A percentile compares a stretch with the other conserved stretches of the same genome.
These are phyloP conservation scores for Micromussa lordhowensis DNA, from an alignment of 92 coral and sea anemone genomes.

Conservation along the genomic window DNA sequence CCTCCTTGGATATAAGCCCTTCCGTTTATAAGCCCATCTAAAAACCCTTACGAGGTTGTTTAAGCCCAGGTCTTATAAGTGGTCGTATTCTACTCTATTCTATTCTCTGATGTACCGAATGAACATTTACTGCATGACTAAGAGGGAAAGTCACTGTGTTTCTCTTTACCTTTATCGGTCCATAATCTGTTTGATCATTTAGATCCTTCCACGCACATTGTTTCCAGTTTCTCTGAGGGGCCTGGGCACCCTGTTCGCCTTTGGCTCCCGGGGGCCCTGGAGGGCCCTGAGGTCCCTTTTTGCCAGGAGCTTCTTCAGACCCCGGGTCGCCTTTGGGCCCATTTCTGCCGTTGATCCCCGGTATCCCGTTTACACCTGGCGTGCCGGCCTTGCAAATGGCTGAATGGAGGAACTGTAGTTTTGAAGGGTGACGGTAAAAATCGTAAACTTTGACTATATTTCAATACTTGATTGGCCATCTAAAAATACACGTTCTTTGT, in stretches of 20 bases:
- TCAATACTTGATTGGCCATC: too few relatives aligned
- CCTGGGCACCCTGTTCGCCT: constrained; percentile 8
- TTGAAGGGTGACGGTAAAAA: neutral
- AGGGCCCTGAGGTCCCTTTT: neutral
- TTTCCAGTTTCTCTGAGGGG: constrained; percentile 21
- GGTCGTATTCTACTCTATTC: too few relatives aligned
- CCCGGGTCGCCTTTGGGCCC: neutral
- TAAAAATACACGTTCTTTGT: too few relatives aligned
- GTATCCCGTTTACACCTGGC: neutral
- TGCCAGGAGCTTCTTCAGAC: neutral
- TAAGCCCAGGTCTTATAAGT: too few relatives aligned
- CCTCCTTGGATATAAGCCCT: too few relatives aligned
- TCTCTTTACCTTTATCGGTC: constrained; percentile 1
- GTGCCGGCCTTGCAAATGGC: neutral
- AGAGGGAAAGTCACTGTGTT: neutral
- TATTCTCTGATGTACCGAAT: too few relatives aligned
- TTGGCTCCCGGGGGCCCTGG: neutral
- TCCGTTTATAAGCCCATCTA: too few relatives aligned
- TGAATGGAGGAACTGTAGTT: neutral
- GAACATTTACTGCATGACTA: too few relatives aligned
- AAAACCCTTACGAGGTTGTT: too few relatives aligned
- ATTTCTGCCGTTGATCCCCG: neutral
- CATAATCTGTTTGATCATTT: neutral
- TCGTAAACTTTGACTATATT: neutral
- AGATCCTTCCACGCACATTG: constrained; percentile 20